Evolutionary conservation across 2,888 invertebrate genomes (phyloP).

Genomic region (Camptogramma bilineatum): DNA sequence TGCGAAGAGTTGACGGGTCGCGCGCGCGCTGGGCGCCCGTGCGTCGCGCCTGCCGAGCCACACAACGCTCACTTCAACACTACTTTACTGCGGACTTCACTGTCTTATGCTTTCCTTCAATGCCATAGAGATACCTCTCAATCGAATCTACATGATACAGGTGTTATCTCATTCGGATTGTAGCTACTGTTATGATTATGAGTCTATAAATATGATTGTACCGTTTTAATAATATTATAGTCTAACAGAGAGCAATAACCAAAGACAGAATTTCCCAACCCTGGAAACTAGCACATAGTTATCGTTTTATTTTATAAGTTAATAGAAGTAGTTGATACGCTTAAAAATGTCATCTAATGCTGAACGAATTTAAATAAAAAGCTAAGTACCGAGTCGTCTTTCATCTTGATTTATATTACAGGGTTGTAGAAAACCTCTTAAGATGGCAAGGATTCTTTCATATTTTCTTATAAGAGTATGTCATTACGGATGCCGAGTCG

Average conservation of each 20-base stretch:
- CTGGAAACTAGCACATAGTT: background rate
- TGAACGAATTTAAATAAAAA: conserved; percentile 59
- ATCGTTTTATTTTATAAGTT: background rate
- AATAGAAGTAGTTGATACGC: conserved; percentile 34
- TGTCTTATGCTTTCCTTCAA: conserved; percentile 17
- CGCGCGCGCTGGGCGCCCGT: conserved; percentile 72
- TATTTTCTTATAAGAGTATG: conserved; percentile 43
- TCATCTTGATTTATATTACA: conserved; percentile 69
- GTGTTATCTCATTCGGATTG: no score
- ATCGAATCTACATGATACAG: background rate
- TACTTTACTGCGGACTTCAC: conserved; percentile 39
- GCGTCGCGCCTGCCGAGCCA: conserved; percentile 81
- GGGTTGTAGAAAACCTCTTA: conserved; percentile 53
- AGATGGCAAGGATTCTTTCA: conserved; percentile 49
- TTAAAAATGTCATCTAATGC: conserved; percentile 55
- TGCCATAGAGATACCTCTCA: conserved; percentile 8
- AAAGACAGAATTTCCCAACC: background rate
- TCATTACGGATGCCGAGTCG: conserved; percentile 38
- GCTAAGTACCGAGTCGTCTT: conserved; percentile 60
- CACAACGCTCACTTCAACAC: conserved; percentile 79
- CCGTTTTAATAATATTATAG: no score
- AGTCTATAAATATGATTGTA: no score
- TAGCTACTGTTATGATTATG: no score
- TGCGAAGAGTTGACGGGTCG: conserved; percentile 88
- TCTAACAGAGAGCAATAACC: no score